Evolutionary conservation across 1,140 invertebrate species (phyloP).

Genomic region (Zaprionus davidi): DNA sequence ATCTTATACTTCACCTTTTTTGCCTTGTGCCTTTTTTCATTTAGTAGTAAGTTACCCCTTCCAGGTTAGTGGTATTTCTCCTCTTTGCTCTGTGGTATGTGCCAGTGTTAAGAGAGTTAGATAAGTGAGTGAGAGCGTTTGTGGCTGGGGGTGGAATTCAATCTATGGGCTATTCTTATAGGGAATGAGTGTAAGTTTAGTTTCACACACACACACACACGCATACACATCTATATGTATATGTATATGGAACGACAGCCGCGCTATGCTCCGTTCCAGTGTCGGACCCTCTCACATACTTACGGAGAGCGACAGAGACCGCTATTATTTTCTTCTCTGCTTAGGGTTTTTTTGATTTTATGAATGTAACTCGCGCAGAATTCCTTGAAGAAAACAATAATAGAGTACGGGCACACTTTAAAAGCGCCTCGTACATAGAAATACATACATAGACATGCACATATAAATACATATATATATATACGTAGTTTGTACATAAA

Average conservation of each 20-base stretch:
- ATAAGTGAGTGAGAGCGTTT: slow-evolving; percentile 12
- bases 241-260: slow-evolving; percentile 9
- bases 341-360: slow-evolving; percentile 44
- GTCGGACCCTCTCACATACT: slow-evolving; percentile 41
- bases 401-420: slow-evolving; percentile 39
- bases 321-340: slow-evolving; percentile 49
- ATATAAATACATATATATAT: slow-evolving; percentile 5
- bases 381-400: slow-evolving; percentile 80
- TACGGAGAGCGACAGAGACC: slow-evolving; percentile 40
- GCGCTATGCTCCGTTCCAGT: slow-evolving; percentile 33
- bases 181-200: slow-evolving; percentile 46
- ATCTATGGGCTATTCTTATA: slow-evolving; percentile 30
- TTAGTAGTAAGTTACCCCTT: not conserved
- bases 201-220: slow-evolving; percentile 42
- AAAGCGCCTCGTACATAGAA: not conserved
- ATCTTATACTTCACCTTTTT: slow-evolving; percentile 4
- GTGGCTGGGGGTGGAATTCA: slow-evolving; percentile 46
- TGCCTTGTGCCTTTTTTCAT: not conserved
- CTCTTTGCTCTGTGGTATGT: slow-evolving; percentile 19
- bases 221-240: slow-evolving; percentile 3
- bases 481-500: not conserved
- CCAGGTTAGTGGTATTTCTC: slow-evolving; percentile 42
- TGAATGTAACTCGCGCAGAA: slow-evolving; percentile 54
- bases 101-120: slow-evolving; percentile 16
- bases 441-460: slow-evolving; percentile 2